Evolutionary conservation across 2,888 invertebrate genomes (phyloP), one percentile per base, ranked within the genome.

Genomic region (Caenorhabditis sp.): DNA sequence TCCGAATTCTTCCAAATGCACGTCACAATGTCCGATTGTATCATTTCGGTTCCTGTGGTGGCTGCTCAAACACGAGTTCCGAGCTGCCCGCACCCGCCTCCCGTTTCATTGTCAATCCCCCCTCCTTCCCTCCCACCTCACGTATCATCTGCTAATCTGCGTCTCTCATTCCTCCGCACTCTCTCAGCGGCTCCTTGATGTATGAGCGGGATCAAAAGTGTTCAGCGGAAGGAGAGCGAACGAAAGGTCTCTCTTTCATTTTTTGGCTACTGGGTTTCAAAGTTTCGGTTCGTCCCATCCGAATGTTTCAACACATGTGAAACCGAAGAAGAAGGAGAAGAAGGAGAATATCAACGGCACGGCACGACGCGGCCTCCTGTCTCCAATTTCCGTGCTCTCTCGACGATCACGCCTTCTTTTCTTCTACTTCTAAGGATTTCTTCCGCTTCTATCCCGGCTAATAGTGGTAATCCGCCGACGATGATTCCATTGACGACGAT

Each of bases 151-250:
- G 37, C 56, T 65, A 18, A 6, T 67, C 74, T 58, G 51, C 26
- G 56, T 72, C 64, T 72, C 65, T 65, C 37, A 18, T 24, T 60
- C 58, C 53, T 13, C 11, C 55, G 11, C 35, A 40, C 65, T 65
- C 50, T 76, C 13, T 67, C 9, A 44, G n/a, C 20, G 13, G 20
- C 50, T 65, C 28, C 61, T 76, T 76, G 76, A 76, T 76, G 61
- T 67, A 76, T 67, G 67, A 67, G 67, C 18, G 76, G 67, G 76
- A 76, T 76, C 76, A 76, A 76, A 74, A 67, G 67, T 76, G 76
- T 76, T 76, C 76, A 64, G 32, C 24, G 32, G 32, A 55, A 51
- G 56, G 47, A 32, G 40, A 18, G 35, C 47, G 56, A 51, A n/a
- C n/a, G n/a, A 60, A 53, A 61, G 22, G 6, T 32, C 32, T 56